These are phyloP conservation scores for Malurus melanocephalus DNA, from an alignment of 2,113 vertebrate species.

Conservation along the genomic window DNA sequence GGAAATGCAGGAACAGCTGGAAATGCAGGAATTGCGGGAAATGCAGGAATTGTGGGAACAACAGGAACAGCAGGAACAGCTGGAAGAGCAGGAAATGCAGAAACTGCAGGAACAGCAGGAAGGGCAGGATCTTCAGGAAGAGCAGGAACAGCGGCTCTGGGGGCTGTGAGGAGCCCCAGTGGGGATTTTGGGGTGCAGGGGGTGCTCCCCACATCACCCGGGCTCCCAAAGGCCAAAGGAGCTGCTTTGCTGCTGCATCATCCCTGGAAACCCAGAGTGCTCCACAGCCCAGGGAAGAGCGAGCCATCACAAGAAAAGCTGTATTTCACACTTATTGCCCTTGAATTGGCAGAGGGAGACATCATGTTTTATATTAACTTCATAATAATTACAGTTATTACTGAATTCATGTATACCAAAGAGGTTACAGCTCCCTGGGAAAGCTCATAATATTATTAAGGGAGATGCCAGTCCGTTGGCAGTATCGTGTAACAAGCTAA, in stretches of 20 bases:
- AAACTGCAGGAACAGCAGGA: no score
- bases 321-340: slow-evolving; percentile 69
- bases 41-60: no score
- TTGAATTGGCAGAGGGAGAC: slow-evolving; percentile 67
- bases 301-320: background rate
- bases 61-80: no score
- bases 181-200: background rate
- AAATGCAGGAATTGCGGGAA: no score
- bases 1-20: no score
- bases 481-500: slow-evolving; percentile 45
- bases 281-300: background rate
- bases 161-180: background rate
- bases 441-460: slow-evolving; percentile 67
- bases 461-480: slow-evolving; percentile 32
- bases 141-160: accelerated
- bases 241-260: background rate
- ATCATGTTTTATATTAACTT: slow-evolving; percentile 72
- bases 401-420: slow-evolving; percentile 67
- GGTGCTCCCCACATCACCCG: accelerated
- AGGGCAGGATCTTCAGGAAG: no score
- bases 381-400: slow-evolving; percentile 77
- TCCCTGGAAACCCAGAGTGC: background rate
- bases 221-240: background rate
- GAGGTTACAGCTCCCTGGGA: slow-evolving; percentile 62
- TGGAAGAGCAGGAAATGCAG: no score